These are phyloP conservation scores for Stenoptilia bipunctidactyla DNA, from an alignment of 2,888 invertebrate species.

Conservation along the genomic window DNA sequence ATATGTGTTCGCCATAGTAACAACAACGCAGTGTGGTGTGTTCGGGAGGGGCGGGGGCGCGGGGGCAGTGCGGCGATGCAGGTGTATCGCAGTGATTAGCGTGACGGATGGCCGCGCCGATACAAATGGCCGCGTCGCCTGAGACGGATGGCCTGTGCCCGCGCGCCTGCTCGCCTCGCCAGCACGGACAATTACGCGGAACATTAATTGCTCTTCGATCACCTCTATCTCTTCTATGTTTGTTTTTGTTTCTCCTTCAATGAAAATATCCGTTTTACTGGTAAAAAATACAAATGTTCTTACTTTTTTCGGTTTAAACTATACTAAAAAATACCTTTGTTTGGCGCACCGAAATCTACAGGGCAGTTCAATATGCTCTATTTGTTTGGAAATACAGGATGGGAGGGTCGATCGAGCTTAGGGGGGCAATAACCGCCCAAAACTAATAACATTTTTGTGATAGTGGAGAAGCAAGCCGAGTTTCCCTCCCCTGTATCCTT, in stretches of 20 bases:
- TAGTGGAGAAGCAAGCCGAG: slow-evolving; percentile 49
- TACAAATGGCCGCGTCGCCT: slow-evolving; percentile 50
- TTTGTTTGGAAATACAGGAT: slow-evolving; percentile 38
- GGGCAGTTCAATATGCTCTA: slow-evolving; percentile 38
- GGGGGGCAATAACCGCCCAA: slow-evolving; percentile 61
- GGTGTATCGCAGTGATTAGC: slow-evolving; percentile 51
- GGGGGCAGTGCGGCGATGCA: slow-evolving; percentile 25
- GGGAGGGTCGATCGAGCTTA: slow-evolving; percentile 40
- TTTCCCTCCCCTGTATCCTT: slow-evolving; percentile 46
- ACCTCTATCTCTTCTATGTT: slow-evolving; percentile 18
- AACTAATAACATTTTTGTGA: slow-evolving; percentile 69
- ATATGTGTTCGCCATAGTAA: slow-evolving; percentile 1
- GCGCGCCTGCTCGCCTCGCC: slow-evolving; percentile 20
- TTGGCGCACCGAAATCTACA: slow-evolving; percentile 5
- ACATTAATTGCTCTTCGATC: slow-evolving; percentile 48
- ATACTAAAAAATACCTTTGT: neutral
- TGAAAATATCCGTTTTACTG: too few species aligned
- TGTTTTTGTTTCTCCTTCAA: neutral
- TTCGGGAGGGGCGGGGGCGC: slow-evolving; percentile 6
- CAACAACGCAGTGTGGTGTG: slow-evolving; percentile 2
- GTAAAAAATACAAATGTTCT: too few species aligned
- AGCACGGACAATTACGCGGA: slow-evolving; percentile 36
- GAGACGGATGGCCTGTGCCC: slow-evolving; percentile 42
- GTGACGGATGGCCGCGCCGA: slow-evolving; percentile 47
- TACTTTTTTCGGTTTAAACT: neutral